phyloP scores from a whole-genome alignment of 2,797 vertebrate genomes.

The Chrysocyon brachyurus region DNA sequence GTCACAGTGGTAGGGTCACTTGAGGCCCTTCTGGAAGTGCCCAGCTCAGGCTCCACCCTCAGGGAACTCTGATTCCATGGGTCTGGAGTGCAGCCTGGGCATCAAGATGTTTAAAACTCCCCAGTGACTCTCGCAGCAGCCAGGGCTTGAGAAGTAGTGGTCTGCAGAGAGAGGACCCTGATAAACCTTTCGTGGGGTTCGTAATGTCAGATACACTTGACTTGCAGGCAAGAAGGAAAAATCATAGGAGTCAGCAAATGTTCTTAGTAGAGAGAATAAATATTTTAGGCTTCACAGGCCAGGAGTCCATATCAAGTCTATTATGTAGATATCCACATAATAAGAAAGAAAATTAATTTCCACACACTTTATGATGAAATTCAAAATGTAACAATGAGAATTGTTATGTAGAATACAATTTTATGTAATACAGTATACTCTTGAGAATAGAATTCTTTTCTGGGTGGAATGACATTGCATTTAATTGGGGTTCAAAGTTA shows the following conservation, averaged over 20 bases:
- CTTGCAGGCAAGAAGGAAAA: not conserved
- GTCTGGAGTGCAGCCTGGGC: not conserved
- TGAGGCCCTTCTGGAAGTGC: not conserved
- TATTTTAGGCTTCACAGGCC: not conserved
- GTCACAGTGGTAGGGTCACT: not conserved
- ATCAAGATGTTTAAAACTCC: not conserved
- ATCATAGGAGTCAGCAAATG: not conserved
- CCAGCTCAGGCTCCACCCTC: not conserved
- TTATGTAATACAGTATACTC: not conserved
- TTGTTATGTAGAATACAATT: not conserved
- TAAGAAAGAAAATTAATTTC: not conserved
- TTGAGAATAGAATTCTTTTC: not conserved
- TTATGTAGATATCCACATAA: fast-evolving
- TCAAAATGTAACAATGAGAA: not conserved
- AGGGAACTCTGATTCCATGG: not conserved
- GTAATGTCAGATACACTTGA: not conserved
- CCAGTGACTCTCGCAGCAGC: not conserved
- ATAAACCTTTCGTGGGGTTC: not conserved
- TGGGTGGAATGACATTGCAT: not conserved
- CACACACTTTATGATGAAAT: not conserved
- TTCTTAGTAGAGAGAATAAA: not conserved
- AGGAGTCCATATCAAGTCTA: not conserved
- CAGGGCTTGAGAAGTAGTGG: not conserved
- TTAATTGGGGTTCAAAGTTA: not conserved
- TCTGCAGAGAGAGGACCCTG: not conserved